Evolutionary conservation across 2,888 invertebrate species (phyloP), one percentile per base, ranked within the genome.

Genomic region (Seira sanloemensis): DNA sequence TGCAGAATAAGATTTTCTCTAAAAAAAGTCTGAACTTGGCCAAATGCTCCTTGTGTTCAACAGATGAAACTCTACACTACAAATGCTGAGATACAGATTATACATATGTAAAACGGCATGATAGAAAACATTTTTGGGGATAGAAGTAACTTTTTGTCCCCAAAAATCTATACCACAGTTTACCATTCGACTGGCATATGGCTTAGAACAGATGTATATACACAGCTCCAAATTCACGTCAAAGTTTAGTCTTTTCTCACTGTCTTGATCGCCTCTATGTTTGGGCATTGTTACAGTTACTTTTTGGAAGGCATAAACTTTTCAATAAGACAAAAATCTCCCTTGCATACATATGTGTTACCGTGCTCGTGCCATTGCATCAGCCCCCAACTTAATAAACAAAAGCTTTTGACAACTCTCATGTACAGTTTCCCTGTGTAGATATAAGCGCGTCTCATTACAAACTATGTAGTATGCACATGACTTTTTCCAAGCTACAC

Each of bases 141-240:
- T 62, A 84, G 82, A 85, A 86, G 58, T 84, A 46, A 74, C 58
- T 81, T 86, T 86, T 86, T 84, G 84, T 84, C 82, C 84, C 84
- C 81, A 75, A 86, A 86, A 72, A 74, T 50, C 25, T 73, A 71
- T 1, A n/a, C n/a, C 37, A 37, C 37, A 37, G 37, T n/a, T n/a
- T n/a, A 12, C 37, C 5, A 19, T 73, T 27, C 71, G 68, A 74
- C 62, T 27, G 78, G 78, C 83, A 84, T 84, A 84, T 84, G 83
- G 83, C 78, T 37, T 37, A 37, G 37, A 37, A 37, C 37, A 37
- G 37, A 37, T 37, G 37, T 37, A 37, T 37, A 37, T 37, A 27
- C 77, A 83, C 54, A 76, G 27, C 19, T 26, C 12, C 50, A 50
- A 73, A 73, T 72, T 73, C 67, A 73, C 66, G 58, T 65, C 46